phyloP scores from a whole-genome alignment of 2,888 invertebrate species.

The Arctia plantaginis region DNA sequence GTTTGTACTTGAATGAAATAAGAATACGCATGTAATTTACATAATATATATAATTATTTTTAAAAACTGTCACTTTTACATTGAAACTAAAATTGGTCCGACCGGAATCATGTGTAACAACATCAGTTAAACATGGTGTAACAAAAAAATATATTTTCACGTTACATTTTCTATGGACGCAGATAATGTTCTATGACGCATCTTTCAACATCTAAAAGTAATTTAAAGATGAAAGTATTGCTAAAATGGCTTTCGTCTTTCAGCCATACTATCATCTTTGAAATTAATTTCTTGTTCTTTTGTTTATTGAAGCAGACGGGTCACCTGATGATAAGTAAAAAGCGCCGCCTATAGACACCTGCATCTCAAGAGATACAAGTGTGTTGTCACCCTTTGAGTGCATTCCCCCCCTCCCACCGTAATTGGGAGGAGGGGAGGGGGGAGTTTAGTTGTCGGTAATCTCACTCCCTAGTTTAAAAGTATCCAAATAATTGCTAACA shows the following conservation, averaged over 20 bases:
- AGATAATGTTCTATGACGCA: conserved; percentile 18
- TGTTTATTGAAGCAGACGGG: too few relatives aligned
- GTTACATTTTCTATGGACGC: conserved; percentile 54
- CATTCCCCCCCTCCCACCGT: too few relatives aligned
- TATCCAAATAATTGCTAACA: neutral
- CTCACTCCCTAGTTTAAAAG: neutral
- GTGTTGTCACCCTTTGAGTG: too few relatives aligned
- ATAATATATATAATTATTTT: conserved; percentile 81
- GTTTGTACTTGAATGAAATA: conserved; percentile 60
- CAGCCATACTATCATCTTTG: too few relatives aligned
- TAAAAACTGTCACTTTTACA: conserved; percentile 78
- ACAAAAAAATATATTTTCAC: conserved; percentile 51
- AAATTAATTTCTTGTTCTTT: too few relatives aligned
- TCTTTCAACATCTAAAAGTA: neutral
- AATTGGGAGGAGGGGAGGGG: too few relatives aligned
- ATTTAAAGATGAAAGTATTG: too few relatives aligned
- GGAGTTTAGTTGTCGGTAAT: too few relatives aligned
- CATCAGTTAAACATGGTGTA: conserved; percentile 60
- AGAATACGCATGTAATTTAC: conserved; percentile 73
- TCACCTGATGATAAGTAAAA: neutral
- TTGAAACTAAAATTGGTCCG: conserved; percentile 81
- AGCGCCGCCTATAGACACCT: too few relatives aligned
- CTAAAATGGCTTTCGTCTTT: too few relatives aligned
- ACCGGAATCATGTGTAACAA: conserved; percentile 77
- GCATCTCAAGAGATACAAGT: too few relatives aligned